Evolutionary conservation across 2,888 invertebrate species (phyloP).

Genomic region (Meandrusa payeni): DNA sequence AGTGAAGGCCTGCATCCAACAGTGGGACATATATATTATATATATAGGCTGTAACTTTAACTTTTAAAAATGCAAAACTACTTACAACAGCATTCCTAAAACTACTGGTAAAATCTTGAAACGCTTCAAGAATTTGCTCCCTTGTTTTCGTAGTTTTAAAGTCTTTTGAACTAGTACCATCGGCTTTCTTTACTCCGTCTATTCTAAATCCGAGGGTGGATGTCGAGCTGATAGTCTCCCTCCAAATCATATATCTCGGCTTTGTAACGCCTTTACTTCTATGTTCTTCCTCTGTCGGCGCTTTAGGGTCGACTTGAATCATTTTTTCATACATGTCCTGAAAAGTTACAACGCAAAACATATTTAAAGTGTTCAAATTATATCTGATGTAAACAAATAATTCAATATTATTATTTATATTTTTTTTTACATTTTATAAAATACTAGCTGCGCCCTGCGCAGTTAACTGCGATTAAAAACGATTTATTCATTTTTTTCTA

Average conservation of each 20-base stretch:
- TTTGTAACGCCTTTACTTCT: constrained; percentile 95
- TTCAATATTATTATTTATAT: neutral
- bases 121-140: constrained; percentile 89
- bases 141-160: constrained; percentile 95
- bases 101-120: constrained; percentile 89
- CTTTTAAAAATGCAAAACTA: no score
- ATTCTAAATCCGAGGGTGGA: constrained; percentile 97
- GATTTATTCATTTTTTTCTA: no score
- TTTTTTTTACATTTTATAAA: no score
- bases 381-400: no score
- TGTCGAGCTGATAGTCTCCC: constrained; percentile 98
- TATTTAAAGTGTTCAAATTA: neutral
- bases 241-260: constrained; percentile 96
- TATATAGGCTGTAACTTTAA: no score
- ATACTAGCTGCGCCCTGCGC: no score
- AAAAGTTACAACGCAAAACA: constrained; percentile 33
- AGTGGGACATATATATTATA: no score
- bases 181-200: constrained; percentile 94
- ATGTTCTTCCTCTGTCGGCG: constrained; percentile 95
- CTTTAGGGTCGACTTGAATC: constrained; percentile 94
- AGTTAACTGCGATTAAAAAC: no score
- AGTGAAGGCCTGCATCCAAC: no score
- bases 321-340: constrained; percentile 99
- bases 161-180: constrained; percentile 95
- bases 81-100: constrained; percentile 90